Evolutionary conservation across 2,888 invertebrate genomes (phyloP), one percentile per base, ranked within the genome.

Genomic region (Xanthia icteritia): DNA sequence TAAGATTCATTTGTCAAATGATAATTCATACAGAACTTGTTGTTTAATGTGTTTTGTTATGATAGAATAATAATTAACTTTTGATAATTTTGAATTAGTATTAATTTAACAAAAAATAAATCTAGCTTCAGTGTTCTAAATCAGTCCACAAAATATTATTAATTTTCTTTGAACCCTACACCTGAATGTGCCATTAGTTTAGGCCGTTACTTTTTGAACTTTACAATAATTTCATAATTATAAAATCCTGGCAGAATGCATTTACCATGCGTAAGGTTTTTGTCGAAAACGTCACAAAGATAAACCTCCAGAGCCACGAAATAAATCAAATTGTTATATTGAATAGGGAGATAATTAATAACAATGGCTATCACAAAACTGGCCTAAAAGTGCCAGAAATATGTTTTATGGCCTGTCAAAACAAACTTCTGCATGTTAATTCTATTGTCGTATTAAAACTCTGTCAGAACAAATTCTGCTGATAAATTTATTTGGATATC

Each of bases 311-410:
- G 15, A 39, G 23, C 39, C n/a, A 15, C 63, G 23, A 39, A 27
- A 27, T 45, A 20, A 65, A 65, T 2, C 17, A n/a, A 11, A 61
- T 23, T 36, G 20, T 2, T 31, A 5, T n/a, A n/a, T 1, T 39
- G 17, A n/a, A 65, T 27, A 13, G 11, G 45, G 11, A 11, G 27
- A 27, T 65, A 48, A 48, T 27, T 20, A 66, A 42, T 64, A 63
- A 13, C 11, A 63, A 63, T 23, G n/a, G 9, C 42, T 20, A 66
- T n/a, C n/a, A 45, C 27, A 65, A 66, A 23, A 66, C 45, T 66
- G 66, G 45, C 45, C 23, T 48, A 23, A 23, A 66, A 66, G 45
- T 48, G 27, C 20, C 66, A 66, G 31, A 66, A 66, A 48, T 66
- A 48, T 66, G 20, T 31, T 48, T n/a, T 48, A 66, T 23, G 31